Conservation (phyloP, 1,140 invertebrate species). For the Drosophila triauraria region DNA sequence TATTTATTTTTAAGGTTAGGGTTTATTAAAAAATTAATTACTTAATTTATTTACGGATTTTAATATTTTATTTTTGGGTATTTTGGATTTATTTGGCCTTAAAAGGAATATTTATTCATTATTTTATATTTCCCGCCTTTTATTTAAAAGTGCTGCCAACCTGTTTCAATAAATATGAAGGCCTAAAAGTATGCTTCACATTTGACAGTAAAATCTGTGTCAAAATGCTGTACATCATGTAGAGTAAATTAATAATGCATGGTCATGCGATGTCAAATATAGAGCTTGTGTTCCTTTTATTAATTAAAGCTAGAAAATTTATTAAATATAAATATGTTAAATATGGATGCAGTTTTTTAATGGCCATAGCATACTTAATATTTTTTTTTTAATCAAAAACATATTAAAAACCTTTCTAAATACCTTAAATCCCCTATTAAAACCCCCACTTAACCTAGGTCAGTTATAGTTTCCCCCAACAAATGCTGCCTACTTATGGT, state of each 20-base stretch:
- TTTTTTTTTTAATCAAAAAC: neutral
- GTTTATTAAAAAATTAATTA: neutral
- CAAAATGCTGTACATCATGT: neutral
- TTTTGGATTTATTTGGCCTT: no score
- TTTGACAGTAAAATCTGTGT: neutral
- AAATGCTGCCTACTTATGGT: slow-evolving; percentile 4
- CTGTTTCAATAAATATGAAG: neutral
- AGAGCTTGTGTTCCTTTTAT: no score
- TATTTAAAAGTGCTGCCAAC: slow-evolving; percentile 5
- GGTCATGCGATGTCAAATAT: neutral
- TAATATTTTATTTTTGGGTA: neutral
- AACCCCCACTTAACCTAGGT: neutral
- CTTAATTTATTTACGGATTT: neutral
- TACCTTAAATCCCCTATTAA: neutral
- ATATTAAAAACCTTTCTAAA: no score
- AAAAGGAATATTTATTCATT: neutral
- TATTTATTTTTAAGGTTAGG: neutral
- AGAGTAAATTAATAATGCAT: neutral
- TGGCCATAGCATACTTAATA: no score
- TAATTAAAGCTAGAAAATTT: neutral
- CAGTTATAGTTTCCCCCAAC: neutral
- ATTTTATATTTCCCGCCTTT: neutral
- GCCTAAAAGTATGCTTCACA: slow-evolving; percentile 16
- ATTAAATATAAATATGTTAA: neutral
- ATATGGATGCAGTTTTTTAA: neutral